A percentile compares a stretch with the other conserved stretches of the same genome.
Conservation (phyloP, 2,113 vertebrate species). For the Antennarius striatus region DNA sequence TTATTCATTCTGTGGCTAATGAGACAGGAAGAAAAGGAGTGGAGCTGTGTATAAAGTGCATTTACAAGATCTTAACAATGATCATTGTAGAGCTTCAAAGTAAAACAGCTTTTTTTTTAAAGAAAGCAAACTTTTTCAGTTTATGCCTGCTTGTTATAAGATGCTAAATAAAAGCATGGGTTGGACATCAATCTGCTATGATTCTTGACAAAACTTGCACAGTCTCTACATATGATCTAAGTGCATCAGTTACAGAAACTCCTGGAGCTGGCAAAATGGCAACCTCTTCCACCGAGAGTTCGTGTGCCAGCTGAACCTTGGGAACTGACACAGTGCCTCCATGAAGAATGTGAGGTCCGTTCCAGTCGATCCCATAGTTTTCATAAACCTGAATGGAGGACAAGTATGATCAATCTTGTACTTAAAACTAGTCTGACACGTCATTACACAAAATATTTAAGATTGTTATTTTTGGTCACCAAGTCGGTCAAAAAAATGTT, state of each 20-base stretch:
- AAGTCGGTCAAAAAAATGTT: slow-evolving; percentile 5
- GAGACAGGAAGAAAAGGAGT: no score
- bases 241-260: slow-evolving; percentile 29
- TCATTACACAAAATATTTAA: slow-evolving; percentile 5
- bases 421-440: slow-evolving; percentile 1
- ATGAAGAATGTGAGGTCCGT: slow-evolving; percentile 25
- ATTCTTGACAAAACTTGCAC: slow-evolving; percentile 22
- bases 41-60: no score
- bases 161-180: slow-evolving; percentile 4
- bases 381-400: slow-evolving; percentile 34
- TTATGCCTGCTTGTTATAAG: neutral
- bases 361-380: slow-evolving; percentile 42
- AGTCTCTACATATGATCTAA: slow-evolving; percentile 19
- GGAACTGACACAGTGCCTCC: slow-evolving; percentile 25
- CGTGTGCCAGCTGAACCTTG: slow-evolving; percentile 29
- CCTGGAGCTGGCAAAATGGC: slow-evolving; percentile 25
- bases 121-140: slow-evolving; percentile 11
- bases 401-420: slow-evolving; percentile 6
- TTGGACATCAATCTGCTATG: slow-evolving; percentile 14
- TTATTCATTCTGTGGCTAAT: no score
- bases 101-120: no score
- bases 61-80: no score
- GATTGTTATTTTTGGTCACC: neutral
- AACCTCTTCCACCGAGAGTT: slow-evolving; percentile 29
- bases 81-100: no score